A percentile compares a stretch with the other conserved stretches of the same genome.
These are phyloP conservation scores for Heteronetta atricapilla DNA, from an alignment of 2,113 vertebrate genomes.

Conservation along the genomic window DNA sequence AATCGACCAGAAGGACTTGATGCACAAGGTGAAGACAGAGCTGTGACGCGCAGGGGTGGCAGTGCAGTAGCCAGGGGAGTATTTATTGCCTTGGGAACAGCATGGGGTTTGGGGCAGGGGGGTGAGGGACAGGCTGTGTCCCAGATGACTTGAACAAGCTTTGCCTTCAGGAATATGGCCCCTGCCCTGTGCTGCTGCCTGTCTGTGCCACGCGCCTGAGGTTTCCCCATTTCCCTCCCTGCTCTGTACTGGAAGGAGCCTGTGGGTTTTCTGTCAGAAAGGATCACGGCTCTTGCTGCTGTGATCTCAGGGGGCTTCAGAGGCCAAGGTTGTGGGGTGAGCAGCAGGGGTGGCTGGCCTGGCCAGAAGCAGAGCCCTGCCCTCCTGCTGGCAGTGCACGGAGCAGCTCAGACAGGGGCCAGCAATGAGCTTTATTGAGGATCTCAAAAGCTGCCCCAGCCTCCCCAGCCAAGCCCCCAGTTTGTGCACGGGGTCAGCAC, in stretches of 20 bases:
- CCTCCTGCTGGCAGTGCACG: neutral
- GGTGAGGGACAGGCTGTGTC: neutral
- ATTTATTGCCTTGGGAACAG: conserved; percentile 27
- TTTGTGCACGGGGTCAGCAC: neutral
- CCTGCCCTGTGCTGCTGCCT: neutral
- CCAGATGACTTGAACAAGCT: rapidly evolving
- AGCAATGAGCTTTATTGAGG: conserved; percentile 36
- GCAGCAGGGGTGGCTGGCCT: neutral
- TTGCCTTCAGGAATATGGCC: conserved; percentile 8
- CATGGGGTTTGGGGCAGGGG: neutral
- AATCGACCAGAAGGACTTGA: conserved; percentile 95
- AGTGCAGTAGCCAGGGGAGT: neutral
- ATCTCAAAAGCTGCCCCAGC: neutral
- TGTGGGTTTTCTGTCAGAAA: neutral
- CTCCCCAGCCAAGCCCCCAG: neutral
- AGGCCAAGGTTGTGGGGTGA: rapidly evolving
- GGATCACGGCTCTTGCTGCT: neutral
- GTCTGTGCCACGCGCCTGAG: neutral
- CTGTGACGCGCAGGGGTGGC: conserved; percentile 73
- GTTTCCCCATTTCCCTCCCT: neutral
- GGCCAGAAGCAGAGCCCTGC: too few species aligned
- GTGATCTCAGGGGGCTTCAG: neutral
- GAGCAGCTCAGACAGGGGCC: neutral
- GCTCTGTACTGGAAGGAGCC: neutral
- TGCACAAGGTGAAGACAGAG: conserved; percentile 97